Percentiles rank a stretch among this genome's conserved stretches.
Conservation (phyloP, 37 sponge, comb jelly and placozoan species). For the Agelas oroides region DNA sequence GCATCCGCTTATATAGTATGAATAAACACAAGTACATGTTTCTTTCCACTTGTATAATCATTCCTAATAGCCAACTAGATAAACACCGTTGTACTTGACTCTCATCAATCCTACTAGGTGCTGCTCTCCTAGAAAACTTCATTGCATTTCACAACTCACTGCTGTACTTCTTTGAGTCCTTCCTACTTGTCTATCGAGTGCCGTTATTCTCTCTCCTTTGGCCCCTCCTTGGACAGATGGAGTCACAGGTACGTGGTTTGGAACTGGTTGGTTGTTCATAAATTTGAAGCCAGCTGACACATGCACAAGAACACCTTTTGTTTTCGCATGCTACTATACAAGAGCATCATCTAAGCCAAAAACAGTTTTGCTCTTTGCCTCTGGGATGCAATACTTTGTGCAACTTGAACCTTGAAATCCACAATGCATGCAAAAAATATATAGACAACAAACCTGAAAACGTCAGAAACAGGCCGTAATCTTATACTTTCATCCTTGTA, state of each 20-base stretch:
- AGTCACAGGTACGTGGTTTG: slow-evolving; percentile 33
- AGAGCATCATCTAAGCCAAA: neutral
- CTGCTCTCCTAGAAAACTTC: slow-evolving; percentile 7
- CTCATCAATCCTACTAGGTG: too few species aligned
- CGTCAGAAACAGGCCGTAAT: neutral
- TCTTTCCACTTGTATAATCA: too few species aligned
- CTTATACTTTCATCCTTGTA: neutral
- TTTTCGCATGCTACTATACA: neutral
- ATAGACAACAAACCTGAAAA: too few species aligned
- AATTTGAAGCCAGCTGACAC: too few species aligned
- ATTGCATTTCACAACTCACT: slow-evolving; percentile 22
- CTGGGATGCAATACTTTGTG: too few species aligned
- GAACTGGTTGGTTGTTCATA: neutral
- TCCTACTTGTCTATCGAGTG: slow-evolving; percentile 30
- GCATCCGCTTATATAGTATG: too few species aligned
- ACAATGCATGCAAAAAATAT: too few species aligned
- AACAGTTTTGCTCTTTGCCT: too few species aligned
- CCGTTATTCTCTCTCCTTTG: slow-evolving; percentile 50
- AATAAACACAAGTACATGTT: too few species aligned
- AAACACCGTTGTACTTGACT: too few species aligned
- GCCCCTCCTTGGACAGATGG: slow-evolving; percentile 34
- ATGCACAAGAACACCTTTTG: neutral
- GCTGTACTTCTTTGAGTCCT: slow-evolving; percentile 34
- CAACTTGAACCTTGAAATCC: too few species aligned
- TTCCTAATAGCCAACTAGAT: too few species aligned